Percentiles rank a stretch among this genome's conserved stretches.
These are phyloP conservation scores for Uloborus diversus DNA, from an alignment of 1,140 invertebrate genomes.

Conservation along the genomic window DNA sequence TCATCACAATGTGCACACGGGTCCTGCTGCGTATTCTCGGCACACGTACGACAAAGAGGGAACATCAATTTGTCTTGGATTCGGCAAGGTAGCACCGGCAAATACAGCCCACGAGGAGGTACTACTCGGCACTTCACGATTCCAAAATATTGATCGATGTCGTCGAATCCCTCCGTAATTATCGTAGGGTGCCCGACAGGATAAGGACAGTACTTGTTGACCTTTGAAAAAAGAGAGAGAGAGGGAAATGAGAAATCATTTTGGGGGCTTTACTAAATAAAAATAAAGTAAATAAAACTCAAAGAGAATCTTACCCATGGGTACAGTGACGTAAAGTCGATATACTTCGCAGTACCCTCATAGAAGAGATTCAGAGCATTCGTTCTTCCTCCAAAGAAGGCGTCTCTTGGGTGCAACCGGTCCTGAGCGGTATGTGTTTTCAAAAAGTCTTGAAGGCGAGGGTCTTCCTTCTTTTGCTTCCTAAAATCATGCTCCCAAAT, in stretches of 20 bases:
- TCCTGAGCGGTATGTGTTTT: not conserved
- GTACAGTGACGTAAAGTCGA: not conserved
- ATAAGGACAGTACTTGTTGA: not conserved
- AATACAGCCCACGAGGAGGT: conserved; percentile 48
- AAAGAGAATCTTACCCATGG: not conserved
- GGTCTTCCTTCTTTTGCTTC: not conserved
- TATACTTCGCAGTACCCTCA: not conserved
- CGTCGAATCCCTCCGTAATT: not conserved
- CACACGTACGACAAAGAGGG: conserved; percentile 1
- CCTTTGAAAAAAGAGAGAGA: too few species aligned
- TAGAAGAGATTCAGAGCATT: not conserved
- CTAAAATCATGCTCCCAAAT: not conserved
- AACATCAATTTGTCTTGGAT: conserved; percentile 1
- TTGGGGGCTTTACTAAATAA: not conserved
- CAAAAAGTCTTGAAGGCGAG: not conserved
- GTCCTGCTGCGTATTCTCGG: not conserved
- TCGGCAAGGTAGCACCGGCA: conserved; percentile 56
- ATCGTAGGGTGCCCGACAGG: not conserved
- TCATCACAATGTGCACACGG: not conserved
- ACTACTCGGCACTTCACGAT: not conserved
- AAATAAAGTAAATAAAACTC: not conserved
- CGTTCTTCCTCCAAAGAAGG: not conserved
- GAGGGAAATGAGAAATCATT: not conserved
- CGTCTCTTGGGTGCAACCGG: not conserved
- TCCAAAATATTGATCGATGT: not conserved